Evolutionary conservation across 2,113 vertebrate genomes (phyloP).

Genomic region (Pituophis catenifer): DNA sequence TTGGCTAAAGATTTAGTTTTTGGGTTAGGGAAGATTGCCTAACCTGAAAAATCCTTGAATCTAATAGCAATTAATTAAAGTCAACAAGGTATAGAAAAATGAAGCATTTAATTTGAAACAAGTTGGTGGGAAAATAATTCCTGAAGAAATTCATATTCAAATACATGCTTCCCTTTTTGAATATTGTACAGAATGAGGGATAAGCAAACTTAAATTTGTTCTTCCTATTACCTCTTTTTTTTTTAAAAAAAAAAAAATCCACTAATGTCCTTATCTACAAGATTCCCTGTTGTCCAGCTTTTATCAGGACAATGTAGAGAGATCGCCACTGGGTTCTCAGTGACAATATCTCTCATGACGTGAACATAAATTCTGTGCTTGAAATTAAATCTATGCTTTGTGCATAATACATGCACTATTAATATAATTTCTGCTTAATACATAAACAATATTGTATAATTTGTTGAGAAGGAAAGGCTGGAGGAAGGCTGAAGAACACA

Average conservation of each 20-base stretch:
- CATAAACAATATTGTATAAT: not conserved
- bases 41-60: not conserved
- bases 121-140: not conserved
- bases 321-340: not conserved
- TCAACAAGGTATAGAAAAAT: constrained; percentile 13
- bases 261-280: not conserved
- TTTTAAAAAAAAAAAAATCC: not conserved
- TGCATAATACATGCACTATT: not conserved
- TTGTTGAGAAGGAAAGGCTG: not conserved
- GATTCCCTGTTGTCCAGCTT: not conserved
- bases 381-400: not conserved
- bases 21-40: constrained; percentile 37
- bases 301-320: not conserved
- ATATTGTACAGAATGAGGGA: not conserved
- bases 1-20: constrained; percentile 47
- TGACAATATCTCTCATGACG: not conserved
- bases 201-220: not conserved
- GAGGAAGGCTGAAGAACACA: not conserved
- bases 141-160: not conserved
- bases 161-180: not conserved
- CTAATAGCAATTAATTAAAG: constrained; percentile 40
- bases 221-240: not conserved
- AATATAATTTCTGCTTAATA: not conserved
- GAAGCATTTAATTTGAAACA: constrained; percentile 32
- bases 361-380: not conserved